Base-by-base conservation (phyloP, 2,888 invertebrate genomes). In the Lomographa bimaculata region DNA sequence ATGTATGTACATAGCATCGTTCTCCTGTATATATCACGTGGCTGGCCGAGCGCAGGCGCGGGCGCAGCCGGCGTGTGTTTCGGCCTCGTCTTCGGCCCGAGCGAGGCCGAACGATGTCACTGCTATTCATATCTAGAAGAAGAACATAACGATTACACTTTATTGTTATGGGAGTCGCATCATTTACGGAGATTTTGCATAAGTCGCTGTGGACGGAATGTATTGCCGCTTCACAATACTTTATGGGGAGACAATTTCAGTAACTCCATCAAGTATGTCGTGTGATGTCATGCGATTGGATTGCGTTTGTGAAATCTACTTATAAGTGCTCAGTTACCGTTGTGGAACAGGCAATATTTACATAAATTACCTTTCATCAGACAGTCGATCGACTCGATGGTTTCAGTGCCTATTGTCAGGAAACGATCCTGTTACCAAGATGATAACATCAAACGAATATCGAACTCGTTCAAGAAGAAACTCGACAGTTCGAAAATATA, bases 1-100 rank as follows among this genome's bases (percentile, higher is more conserved):
- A 46, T 76, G 73, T 87, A 89, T 89, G 75, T 89, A 89, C 89
- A 89, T 75, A 82, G 85, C 84, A 81, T 84, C 76, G 82, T 82
- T 84, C 83, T 86, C 86, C 86, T 82, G 75, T 73, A 14, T 65
- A 72, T 76, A 69, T 77, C 77, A 75, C 81, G 76, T 62, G 67
- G 63, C 55, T 55, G 56, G 57, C 57, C 48, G 45, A 17, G 28
- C 7, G 24, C 16, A 24, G 47, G 24, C 34, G 55, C 34, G 46
- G 5, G 20, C 23, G 27, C 32, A 29, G 54, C 56, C 47, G 46
- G 41, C 37, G 48, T 46, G 50, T 32, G 45, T 34, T 36, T 30
- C 28, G 36, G 41, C 48, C 35, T 43, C 33, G 43, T 42, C 50
- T 14, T 14, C 14, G 4, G 14, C 49, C 41, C 53, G 47, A 55